Conservation (phyloP, 2,888 invertebrate genomes). For the Trisateles emortualis region DNA sequence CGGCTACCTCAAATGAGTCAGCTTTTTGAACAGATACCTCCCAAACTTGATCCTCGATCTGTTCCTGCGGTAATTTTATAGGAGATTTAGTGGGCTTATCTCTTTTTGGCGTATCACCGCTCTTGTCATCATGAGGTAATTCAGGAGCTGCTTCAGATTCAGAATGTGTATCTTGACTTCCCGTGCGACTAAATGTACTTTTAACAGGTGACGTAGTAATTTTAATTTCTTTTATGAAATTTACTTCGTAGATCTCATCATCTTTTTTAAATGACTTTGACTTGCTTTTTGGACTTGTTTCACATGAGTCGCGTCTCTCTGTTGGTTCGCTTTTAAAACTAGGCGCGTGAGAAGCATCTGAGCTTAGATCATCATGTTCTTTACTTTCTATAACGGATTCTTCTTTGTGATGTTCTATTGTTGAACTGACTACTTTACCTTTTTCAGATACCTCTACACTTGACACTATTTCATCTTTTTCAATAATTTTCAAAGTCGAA, state of each 20-base stretch:
- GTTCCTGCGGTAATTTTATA: slow-evolving; percentile 77
- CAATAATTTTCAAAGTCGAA: slow-evolving; percentile 76
- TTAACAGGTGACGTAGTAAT: slow-evolving; percentile 82
- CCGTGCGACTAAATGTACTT: slow-evolving; percentile 82
- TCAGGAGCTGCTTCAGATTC: slow-evolving; percentile 86
- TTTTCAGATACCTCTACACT: slow-evolving; percentile 79
- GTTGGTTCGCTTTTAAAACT: slow-evolving; percentile 79
- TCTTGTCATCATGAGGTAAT: slow-evolving; percentile 78
- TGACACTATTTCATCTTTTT: slow-evolving; percentile 80
- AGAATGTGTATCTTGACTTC: slow-evolving; percentile 86
- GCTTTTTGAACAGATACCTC: slow-evolving; percentile 78
- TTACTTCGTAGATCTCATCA: slow-evolving; percentile 82
- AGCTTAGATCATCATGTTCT: slow-evolving; percentile 81
- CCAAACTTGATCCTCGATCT: slow-evolving; percentile 81
- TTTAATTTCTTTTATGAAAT: slow-evolving; percentile 85
- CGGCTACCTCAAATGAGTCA: slow-evolving; percentile 72
- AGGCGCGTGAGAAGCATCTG: slow-evolving; percentile 80
- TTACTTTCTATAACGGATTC: slow-evolving; percentile 83
- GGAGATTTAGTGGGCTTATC: slow-evolving; percentile 74
- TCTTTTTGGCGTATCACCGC: slow-evolving; percentile 73
- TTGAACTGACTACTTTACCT: slow-evolving; percentile 81
- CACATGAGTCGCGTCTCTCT: slow-evolving; percentile 74
- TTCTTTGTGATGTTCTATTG: slow-evolving; percentile 79
- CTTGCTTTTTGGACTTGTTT: slow-evolving; percentile 78
- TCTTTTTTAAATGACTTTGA: slow-evolving; percentile 83